A percentile compares a stretch with the other conserved stretches of the same genome.
Evolutionary conservation across 1,140 invertebrate species (phyloP).

Genomic region (Heterodera schachtii): DNA sequence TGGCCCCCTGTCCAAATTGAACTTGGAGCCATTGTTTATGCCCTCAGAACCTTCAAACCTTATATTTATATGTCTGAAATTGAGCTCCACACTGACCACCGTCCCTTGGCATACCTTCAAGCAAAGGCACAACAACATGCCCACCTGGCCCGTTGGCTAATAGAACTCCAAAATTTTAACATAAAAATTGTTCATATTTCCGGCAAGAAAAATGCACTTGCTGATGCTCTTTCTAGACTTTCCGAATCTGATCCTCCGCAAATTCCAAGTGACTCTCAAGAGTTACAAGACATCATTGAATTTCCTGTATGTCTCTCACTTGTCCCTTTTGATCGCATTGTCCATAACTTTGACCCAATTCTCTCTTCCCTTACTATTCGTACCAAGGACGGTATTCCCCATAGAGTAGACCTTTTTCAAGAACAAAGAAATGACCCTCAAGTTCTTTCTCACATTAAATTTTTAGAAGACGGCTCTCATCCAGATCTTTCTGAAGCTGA

Average conservation of each 20-base stretch:
- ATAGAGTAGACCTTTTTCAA: not conserved
- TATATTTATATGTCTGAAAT: conserved; percentile 34
- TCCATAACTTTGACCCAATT: conserved; percentile 13
- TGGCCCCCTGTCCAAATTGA: conserved; percentile 28
- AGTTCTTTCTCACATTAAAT: not conserved
- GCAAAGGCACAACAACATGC: conserved; percentile 19
- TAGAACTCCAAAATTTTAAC: conserved; percentile 25
- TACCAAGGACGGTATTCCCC: not conserved
- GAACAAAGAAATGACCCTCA: conserved; percentile 17
- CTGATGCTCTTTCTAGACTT: conserved; percentile 18
- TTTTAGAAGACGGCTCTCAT: not conserved
- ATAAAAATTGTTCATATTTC: conserved; percentile 22
- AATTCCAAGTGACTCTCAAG: not conserved
- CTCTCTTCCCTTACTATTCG: conserved; percentile 5
- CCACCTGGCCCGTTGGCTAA: conserved; percentile 30
- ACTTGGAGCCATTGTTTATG: conserved; percentile 27
- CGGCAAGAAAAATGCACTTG: conserved; percentile 16
- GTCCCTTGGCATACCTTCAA: conserved; percentile 26
- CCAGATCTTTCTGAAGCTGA: not conserved
- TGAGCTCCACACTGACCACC: conserved; percentile 36
- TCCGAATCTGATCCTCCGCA: not conserved
- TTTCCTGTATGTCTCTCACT: conserved; percentile 22
- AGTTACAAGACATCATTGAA: conserved; percentile 24
- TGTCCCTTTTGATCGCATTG: not conserved
- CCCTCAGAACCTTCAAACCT: conserved; percentile 24